Conservation (phyloP, 2,888 invertebrate genomes). For the Lasioglossum villosulum region DNA sequence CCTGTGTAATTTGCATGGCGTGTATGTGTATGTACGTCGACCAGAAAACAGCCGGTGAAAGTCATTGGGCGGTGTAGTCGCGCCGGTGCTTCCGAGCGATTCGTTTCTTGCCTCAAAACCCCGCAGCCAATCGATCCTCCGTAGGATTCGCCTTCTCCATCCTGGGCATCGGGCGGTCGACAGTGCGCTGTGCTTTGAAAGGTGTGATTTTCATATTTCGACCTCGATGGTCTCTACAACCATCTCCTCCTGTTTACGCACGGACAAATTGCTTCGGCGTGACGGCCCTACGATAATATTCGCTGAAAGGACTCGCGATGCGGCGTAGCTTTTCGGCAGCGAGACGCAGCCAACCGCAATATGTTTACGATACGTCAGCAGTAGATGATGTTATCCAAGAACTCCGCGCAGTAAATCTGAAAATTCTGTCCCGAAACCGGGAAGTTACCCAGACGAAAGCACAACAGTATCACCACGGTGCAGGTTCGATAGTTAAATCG, state of each 20-base stretch:
- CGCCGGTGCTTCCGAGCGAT: conserved; percentile 40
- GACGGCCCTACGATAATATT: neutral
- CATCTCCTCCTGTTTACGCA: neutral
- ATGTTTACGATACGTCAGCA: conserved; percentile 38
- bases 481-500: neutral
- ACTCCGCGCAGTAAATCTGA: conserved; percentile 12
- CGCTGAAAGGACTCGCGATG: neutral
- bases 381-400: neutral
- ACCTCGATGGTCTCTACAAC: neutral
- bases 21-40: conserved; percentile 45
- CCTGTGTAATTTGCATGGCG: conserved; percentile 48
- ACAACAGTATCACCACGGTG: neutral
- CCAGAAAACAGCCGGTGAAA: conserved; percentile 61
- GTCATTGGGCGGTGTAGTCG: conserved; percentile 46
- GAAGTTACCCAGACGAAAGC: neutral
- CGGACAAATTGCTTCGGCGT: neutral
- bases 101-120: conserved; percentile 38
- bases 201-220: neutral
- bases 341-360: neutral
- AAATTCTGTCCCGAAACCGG: neutral
- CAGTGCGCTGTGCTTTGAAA: neutral
- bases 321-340: neutral
- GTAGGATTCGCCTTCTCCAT: neutral
- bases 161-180: neutral
- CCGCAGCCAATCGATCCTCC: neutral